Conservation (phyloP, 2,888 invertebrate genomes). For the Argyresthia albistria region DNA sequence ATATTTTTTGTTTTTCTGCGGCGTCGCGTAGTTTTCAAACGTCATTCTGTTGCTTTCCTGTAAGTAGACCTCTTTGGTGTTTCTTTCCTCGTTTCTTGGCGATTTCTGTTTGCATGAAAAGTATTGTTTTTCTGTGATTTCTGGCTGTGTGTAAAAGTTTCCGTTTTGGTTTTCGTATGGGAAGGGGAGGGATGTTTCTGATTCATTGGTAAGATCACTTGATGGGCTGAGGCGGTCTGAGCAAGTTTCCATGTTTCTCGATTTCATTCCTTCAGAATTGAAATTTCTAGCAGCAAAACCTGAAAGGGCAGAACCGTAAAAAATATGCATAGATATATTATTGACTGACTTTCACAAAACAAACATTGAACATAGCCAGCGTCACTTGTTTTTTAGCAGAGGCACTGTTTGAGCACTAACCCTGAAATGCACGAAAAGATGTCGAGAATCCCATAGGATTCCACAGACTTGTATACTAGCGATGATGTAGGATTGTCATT, state of each 20-base stretch:
- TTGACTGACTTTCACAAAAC: too few relatives aligned
- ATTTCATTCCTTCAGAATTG: slow-evolving; percentile 38
- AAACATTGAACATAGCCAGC: too few relatives aligned
- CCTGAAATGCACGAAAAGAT: too few relatives aligned
- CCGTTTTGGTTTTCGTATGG: slow-evolving; percentile 48
- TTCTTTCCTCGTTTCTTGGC: slow-evolving; percentile 34
- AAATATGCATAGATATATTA: too few relatives aligned
- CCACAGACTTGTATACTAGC: too few relatives aligned
- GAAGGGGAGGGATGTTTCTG: slow-evolving; percentile 56
- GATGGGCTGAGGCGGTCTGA: slow-evolving; percentile 59
- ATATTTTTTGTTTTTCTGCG: slow-evolving; percentile 53
- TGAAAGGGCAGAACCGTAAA: too few relatives aligned
- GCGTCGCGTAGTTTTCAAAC: slow-evolving; percentile 48
- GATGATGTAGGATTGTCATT: too few relatives aligned
- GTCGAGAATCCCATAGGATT: too few relatives aligned
- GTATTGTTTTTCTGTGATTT: slow-evolving; percentile 47
- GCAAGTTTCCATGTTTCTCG: slow-evolving; percentile 60
- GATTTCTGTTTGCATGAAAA: slow-evolving; percentile 52
- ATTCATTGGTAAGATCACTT: slow-evolving; percentile 58
- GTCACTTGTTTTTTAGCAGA: too few relatives aligned
- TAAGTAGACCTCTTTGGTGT: slow-evolving; percentile 37
- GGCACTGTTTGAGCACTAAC: too few relatives aligned
- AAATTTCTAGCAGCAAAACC: too few relatives aligned
- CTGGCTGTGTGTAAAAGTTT: slow-evolving; percentile 43
- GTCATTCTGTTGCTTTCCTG: slow-evolving; percentile 53